Evolutionary conservation across 1,140 invertebrate species (phyloP), one percentile per base, ranked within the genome.

Genomic region (Drosophila truncata): DNA sequence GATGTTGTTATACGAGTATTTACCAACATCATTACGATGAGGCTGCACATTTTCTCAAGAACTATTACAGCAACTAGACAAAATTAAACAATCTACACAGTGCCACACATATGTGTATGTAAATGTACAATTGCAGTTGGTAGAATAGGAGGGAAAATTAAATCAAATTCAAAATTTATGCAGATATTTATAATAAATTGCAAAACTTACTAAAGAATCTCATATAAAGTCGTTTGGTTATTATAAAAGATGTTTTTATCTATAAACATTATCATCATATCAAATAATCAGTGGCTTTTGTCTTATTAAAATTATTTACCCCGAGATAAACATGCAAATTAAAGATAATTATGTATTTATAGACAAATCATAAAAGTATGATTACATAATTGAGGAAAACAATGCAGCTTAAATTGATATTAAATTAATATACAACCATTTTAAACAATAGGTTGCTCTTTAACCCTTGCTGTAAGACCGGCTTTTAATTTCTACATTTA

Each of bases 1-100:
- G n/a, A 64, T 72, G 80, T 83, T 83, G 66, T 64, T 49, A 49
- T 67, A 60, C 49, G 73, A 80, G 66, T 85, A 78, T 88, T 88
- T 88, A 90, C 78, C 69, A 78, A 81, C 85, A 88, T 78, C 78
- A 84, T 81, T 90, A 81, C 74, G 77, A 88, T 88, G 85, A 88
- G 81, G 74, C 78, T 81, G 84, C 85, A 88, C 70, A 90, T 78
- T 91, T 88, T 88, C 85, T 72, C 75, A 61, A 90, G 81, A 88
- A 88, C 73, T 87, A 86, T 86, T 82, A 86, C 75, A 66, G 70
- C 62, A 75, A 86, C 83, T 88, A 78, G 83, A 80, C 69, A 80
- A 78, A 84, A 84, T 80, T 84, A 88, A 80, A 88, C 84, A 83
- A 73, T 73, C 66, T 46, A 33, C 29, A 35, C 29, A 54, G 18